Evolutionary conservation across 2,113 vertebrate genomes (phyloP), one percentile per base, ranked within the genome.

Genomic region (Tricholaema leucomelas): DNA sequence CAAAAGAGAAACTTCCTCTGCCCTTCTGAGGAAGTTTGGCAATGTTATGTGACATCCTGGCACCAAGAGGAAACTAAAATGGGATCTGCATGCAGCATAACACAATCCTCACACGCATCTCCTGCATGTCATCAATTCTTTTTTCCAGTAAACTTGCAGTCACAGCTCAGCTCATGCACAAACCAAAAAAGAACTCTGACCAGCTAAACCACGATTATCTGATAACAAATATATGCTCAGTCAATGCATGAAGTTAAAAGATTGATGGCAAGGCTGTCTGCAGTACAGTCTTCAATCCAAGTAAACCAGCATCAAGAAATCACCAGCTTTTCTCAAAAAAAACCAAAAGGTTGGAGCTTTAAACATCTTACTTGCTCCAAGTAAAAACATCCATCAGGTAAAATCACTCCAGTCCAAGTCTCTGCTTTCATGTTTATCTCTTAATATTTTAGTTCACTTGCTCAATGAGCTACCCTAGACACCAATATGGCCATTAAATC

Each of bases 331-430:
- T 69, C 73, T 64, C 23, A 72, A 35, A 65, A 65, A 92, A 95
- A 93, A 6, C 42, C 19, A 74, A 74, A 85, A 88, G 15, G 28
- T 7, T n/a, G 23, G 5, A 19, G 24, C 40, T 90, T 93, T 90
- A 80, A 1, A 77, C 44, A 50, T 85, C 42, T 81, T 84, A 81
- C 75, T 86, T 91, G 76, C 86, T 77, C 28, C 60, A 70, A 93
- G 88, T 91, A 36, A 90, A 96, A 96, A 83, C 24, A 86, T 81
- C 86, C 73, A 85, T 90, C 94, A 85, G 60, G 40, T 81, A 36
- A 77, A 63, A 77, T 67, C 36, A 74, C 19, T 6, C 20, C 52
- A 85, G 59, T 69, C n/a, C 55, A 69, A 60, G 65, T 33, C 38
- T 70, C 78, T 86, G 36, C 67, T 77, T 88, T 63, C 83, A 55